Conservation (phyloP, 1,140 invertebrate species). For the Brachionus asplanchnoidis region DNA sequence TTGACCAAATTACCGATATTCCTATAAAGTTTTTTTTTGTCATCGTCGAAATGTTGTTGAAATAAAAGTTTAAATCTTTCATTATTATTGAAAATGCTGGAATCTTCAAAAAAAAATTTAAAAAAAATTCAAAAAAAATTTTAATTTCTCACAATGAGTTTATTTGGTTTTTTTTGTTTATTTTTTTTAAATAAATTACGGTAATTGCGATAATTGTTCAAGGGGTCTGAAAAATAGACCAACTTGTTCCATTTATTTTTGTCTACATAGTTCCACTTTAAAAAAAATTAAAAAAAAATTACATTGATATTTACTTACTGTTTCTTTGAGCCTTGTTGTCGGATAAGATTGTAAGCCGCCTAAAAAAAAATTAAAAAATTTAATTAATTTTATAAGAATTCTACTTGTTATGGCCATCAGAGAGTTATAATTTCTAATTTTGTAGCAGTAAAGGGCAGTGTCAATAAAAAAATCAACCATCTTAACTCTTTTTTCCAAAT, state of each 20-base stretch:
- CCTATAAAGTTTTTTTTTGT: neutral
- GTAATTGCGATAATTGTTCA: neutral
- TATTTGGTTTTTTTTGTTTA: neutral
- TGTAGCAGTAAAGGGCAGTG: neutral
- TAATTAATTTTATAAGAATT: neutral
- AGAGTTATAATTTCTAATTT: slow-evolving; percentile 23
- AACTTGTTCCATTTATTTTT: neutral
- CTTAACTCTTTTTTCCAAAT: neutral
- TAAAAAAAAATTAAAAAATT: neutral
- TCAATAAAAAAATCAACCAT: neutral
- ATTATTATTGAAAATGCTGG: slow-evolving; percentile 25
- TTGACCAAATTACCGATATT: neutral
- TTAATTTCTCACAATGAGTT: neutral
- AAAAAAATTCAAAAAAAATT: neutral
- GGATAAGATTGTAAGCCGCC: neutral
- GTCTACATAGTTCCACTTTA: slow-evolving; percentile 3
- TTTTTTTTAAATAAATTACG: neutral
- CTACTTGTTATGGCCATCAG: neutral
- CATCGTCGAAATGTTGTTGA: neutral
- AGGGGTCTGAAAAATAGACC: neutral
- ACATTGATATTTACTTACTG: neutral
- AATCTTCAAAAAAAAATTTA: neutral
- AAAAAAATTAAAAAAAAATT: neutral
- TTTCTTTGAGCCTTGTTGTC: neutral
- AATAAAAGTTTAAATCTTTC: slow-evolving; percentile 26